A percentile compares a stretch with the other conserved stretches of the same genome.
Conservation (phyloP, 2,797 vertebrate genomes). For the Pipistrellus nathusii region DNA sequence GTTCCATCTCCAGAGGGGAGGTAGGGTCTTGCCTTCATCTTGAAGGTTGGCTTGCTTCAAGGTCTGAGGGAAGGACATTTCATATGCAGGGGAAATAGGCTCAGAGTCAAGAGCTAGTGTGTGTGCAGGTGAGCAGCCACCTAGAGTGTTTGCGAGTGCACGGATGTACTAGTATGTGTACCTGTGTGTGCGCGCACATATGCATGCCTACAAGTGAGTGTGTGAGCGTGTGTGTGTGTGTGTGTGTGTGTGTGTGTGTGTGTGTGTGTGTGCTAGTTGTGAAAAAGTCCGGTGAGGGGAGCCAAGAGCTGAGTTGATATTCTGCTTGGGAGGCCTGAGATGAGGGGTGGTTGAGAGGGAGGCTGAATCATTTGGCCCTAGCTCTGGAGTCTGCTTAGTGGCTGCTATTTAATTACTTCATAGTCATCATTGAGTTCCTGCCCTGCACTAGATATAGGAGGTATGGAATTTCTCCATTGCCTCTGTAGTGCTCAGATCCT, state of each 20-base stretch:
- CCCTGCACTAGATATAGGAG: rapidly evolving
- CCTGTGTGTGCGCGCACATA: no score
- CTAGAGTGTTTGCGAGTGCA: not conserved
- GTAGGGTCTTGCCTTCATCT: not conserved
- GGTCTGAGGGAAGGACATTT: not conserved
- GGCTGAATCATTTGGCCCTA: no score
- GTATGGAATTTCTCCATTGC: rapidly evolving
- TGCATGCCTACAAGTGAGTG: not conserved
- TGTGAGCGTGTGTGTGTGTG: no score
- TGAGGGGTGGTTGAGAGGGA: rapidly evolving
- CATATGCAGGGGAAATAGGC: not conserved
- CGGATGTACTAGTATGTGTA: no score
- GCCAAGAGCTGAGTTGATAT: rapidly evolving
- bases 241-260: not conserved
- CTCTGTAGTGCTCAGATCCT: not conserved
- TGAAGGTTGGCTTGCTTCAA: not conserved
- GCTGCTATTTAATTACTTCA: no score
- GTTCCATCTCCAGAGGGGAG: not conserved
- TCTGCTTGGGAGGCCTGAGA: rapidly evolving
- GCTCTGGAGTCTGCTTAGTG: not conserved
- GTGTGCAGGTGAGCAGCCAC: not conserved
- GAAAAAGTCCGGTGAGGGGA: not conserved
- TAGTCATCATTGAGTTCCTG: no score
- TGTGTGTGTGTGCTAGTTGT: not conserved
- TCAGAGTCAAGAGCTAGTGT: not conserved